Conservation (phyloP, 1,140 invertebrate genomes). For the Phymorhynchus buccinoides region DNA sequence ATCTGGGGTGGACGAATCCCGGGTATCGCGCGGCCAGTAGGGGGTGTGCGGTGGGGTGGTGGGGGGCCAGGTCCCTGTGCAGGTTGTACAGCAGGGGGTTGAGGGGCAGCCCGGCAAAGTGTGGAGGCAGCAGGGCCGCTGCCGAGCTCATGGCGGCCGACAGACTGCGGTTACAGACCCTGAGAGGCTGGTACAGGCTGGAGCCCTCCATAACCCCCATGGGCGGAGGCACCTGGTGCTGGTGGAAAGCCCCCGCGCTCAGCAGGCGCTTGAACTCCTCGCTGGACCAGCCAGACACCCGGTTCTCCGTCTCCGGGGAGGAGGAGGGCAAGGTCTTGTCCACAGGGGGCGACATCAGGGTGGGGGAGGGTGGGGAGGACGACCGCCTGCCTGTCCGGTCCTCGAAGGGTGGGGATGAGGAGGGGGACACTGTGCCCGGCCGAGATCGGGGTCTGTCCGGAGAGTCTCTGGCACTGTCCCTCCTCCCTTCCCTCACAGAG, state of each 20-base stretch:
- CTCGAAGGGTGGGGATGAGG: slow-evolving; percentile 7
- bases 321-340: slow-evolving; percentile 42
- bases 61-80: slow-evolving; percentile 43
- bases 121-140: slow-evolving; percentile 37
- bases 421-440: slow-evolving; percentile 21
- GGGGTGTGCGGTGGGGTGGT: slow-evolving; percentile 34
- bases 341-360: slow-evolving; percentile 9
- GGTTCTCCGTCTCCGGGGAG: slow-evolving; percentile 50
- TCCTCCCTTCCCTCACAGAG: not conserved
- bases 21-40: slow-evolving; percentile 48
- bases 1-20: slow-evolving; percentile 48
- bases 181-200: slow-evolving; percentile 45
- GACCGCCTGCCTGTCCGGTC: slow-evolving; percentile 13
- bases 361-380: slow-evolving; percentile 10
- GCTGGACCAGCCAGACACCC: slow-evolving; percentile 38
- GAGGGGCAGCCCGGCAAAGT: slow-evolving; percentile 43
- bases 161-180: slow-evolving; percentile 50
- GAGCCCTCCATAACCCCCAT: slow-evolving; percentile 32
- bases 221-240: not conserved
- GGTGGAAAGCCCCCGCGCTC: slow-evolving; percentile 36
- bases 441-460: not conserved
- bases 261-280: slow-evolving; percentile 52
- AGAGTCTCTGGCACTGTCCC: not conserved
- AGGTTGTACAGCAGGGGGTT: slow-evolving; percentile 51
- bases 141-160: slow-evolving; percentile 36